A percentile compares a stretch with the other conserved stretches of the same genome.
phyloP scores from a whole-genome alignment of 2,888 invertebrate species.

The Celastrina argiolus region DNA sequence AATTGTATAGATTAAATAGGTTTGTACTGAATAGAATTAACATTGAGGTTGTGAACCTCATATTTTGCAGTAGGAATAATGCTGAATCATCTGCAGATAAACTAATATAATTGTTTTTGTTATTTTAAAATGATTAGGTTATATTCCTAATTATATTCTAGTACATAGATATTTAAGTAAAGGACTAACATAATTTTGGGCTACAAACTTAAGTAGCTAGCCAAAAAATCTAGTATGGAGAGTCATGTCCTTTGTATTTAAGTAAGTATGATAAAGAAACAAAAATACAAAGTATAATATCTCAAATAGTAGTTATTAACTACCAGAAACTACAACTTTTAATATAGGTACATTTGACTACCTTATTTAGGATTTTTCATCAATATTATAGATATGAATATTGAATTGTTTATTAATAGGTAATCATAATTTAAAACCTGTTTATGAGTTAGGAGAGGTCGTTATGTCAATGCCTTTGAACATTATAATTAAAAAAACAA shows the following conservation, averaged over 20 bases:
- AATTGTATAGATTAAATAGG: too few relatives aligned
- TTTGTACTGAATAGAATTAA: too few relatives aligned
- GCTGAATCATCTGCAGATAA: background rate
- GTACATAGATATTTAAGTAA: too few relatives aligned
- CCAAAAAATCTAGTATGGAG: too few relatives aligned
- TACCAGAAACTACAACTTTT: background rate
- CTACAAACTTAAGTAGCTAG: too few relatives aligned
- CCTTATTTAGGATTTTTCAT: conserved; percentile 6
- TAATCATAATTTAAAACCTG: background rate
- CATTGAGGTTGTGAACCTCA: too few relatives aligned
- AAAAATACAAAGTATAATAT: too few relatives aligned
- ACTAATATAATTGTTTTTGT: background rate
- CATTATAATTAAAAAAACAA: background rate
- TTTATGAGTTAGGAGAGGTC: background rate
- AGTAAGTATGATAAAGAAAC: background rate
- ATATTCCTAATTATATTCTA: too few relatives aligned
- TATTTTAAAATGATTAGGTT: too few relatives aligned
- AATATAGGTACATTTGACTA: background rate
- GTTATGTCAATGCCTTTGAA: background rate
- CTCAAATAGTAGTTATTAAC: background rate
- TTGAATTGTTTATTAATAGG: background rate
- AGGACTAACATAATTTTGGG: too few relatives aligned
- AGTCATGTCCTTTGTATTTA: too few relatives aligned
- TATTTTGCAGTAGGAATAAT: too few relatives aligned
- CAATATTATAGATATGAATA: background rate